phyloP scores from a whole-genome alignment of 2,113 vertebrate genomes.

The Crocuta crocuta region DNA sequence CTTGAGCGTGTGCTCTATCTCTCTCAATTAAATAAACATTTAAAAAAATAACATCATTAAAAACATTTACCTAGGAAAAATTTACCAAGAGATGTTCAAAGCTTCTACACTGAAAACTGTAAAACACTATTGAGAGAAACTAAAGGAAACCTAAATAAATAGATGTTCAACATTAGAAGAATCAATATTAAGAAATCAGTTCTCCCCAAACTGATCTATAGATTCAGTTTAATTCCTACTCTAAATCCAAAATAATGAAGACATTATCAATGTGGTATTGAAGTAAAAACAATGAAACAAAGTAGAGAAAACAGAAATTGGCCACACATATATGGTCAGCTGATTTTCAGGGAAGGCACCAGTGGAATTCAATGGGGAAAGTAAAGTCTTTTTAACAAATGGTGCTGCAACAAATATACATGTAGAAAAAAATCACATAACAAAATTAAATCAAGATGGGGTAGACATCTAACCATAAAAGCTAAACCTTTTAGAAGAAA shows the following conservation, averaged over 20 bases:
- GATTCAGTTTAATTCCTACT: background rate
- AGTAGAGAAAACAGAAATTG: conserved; percentile 7
- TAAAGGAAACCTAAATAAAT: conserved; percentile 24
- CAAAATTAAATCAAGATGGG: conserved; percentile 14
- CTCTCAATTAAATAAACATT: no score
- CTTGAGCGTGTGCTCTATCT: no score
- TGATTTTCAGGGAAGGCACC: conserved; percentile 25
- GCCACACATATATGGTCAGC: background rate
- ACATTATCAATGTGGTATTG: background rate
- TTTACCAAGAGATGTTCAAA: conserved; percentile 36
- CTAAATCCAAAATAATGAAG: conserved; percentile 42
- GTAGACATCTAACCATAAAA: background rate
- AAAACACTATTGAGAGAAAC: background rate
- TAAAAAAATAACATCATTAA: background rate
- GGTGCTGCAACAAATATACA: background rate
- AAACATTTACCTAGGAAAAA: conserved; percentile 25
- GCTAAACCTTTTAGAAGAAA: conserved; percentile 24
- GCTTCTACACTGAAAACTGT: conserved; percentile 9
- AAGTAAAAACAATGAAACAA: background rate
- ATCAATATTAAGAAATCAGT: background rate
- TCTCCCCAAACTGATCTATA: background rate
- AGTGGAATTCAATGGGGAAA: background rate
- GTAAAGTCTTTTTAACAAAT: background rate
- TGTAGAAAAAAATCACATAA: background rate
- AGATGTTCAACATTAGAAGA: background rate